These are phyloP conservation scores for Bergia sp. DNA, from an alignment of 92 coral and sea anemone genomes.

Conservation along the genomic window DNA sequence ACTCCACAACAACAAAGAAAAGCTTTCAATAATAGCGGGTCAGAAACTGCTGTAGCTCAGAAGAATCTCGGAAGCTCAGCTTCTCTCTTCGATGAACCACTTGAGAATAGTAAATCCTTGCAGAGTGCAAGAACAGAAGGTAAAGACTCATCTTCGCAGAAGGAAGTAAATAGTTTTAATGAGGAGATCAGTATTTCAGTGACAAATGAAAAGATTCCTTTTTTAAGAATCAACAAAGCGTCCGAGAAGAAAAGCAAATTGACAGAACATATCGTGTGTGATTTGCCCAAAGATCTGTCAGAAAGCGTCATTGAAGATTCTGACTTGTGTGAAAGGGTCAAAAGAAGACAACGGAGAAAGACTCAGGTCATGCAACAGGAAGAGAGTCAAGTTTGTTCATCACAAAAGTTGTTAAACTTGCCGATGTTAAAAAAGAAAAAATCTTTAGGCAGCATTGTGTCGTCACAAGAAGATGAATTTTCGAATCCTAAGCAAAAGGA, in stretches of 20 bases:
- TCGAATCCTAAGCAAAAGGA: neutral
- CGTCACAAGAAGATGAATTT: neutral
- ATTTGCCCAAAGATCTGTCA: neutral
- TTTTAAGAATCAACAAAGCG: neutral
- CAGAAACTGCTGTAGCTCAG: neutral
- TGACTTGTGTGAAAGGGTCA: slow-evolving; percentile 59
- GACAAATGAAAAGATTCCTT: neutral
- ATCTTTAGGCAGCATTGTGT: neutral
- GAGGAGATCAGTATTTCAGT: neutral
- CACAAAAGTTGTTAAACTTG: slow-evolving; percentile 2
- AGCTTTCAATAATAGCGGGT: neutral
- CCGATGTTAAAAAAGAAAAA: slow-evolving; percentile 33
- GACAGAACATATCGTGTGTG: neutral
- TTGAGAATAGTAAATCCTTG: neutral
- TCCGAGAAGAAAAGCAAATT: neutral
- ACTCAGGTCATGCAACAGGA: neutral
- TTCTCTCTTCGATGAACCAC: slow-evolving; percentile 44
- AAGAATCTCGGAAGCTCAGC: slow-evolving; percentile 29
- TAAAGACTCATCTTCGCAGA: neutral
- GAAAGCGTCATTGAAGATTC: slow-evolving; percentile 22
- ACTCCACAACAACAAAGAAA: neutral
- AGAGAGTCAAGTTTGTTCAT: neutral
- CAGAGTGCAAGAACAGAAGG: neutral
- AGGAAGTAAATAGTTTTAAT: neutral
- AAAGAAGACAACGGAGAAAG: slow-evolving; percentile 47